Evolutionary conservation across 2,113 vertebrate genomes (phyloP).

Genomic region (Sebastes schlegelii): DNA sequence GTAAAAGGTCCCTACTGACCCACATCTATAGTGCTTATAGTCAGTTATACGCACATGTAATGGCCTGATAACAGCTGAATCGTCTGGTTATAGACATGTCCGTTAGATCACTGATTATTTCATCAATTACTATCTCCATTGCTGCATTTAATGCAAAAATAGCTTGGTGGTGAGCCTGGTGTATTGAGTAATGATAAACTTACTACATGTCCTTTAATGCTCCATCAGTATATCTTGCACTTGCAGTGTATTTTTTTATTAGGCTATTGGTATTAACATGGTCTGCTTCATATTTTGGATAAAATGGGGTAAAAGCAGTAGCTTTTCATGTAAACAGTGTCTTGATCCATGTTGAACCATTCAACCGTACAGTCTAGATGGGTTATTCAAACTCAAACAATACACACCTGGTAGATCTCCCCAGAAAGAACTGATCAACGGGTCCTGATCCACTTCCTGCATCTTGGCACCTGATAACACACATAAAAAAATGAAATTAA

Average conservation of each 20-base stretch:
- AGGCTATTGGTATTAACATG: not conserved
- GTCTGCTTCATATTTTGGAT: not conserved
- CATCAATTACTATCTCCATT: not conserved
- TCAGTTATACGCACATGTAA: too few species aligned
- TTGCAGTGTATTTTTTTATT: not conserved
- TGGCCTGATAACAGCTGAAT: too few species aligned
- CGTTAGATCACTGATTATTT: not conserved
- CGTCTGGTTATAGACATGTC: not conserved
- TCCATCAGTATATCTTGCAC: not conserved
- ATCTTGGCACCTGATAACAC: slow-evolving; percentile 59
- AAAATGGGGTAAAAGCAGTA: not conserved
- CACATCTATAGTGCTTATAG: too few species aligned
- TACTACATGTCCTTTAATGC: not conserved
- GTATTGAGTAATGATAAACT: not conserved
- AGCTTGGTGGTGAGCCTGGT: too few species aligned
- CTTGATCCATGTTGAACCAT: not conserved
- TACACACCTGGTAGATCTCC: slow-evolving; percentile 60
- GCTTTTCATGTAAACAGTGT: not conserved
- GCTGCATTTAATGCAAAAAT: too few species aligned
- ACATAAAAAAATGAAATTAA: not conserved
- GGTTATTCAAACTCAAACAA: not conserved
- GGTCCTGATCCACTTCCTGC: slow-evolving; percentile 43
- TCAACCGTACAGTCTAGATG: not conserved
- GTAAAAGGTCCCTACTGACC: too few species aligned
- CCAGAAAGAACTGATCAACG: not conserved